Percentiles rank a stretch among this genome's conserved stretches.
Evolutionary conservation across 2,888 invertebrate species (phyloP).

Genomic region (Hemaris fuciformis): DNA sequence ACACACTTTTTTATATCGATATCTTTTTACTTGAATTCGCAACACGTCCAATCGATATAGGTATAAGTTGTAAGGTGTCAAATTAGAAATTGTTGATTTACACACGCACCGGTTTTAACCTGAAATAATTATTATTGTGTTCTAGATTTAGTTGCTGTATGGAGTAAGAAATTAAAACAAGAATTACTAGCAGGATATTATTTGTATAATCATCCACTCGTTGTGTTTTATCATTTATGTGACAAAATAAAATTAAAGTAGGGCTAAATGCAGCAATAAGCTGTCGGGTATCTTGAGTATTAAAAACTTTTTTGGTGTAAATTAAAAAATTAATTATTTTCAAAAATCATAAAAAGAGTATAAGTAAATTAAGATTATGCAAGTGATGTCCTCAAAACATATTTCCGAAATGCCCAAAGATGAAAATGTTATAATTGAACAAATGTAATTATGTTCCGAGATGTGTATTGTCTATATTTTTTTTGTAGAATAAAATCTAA

Average conservation of each 20-base stretch:
- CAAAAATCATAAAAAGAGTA: too few species aligned
- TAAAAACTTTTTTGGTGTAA: too few species aligned
- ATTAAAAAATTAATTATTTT: too few species aligned
- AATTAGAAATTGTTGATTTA: not conserved
- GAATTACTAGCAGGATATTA: not conserved
- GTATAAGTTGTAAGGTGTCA: not conserved
- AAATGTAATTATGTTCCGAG: conserved; percentile 3
- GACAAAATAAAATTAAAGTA: too few species aligned
- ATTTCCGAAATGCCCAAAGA: conserved; percentile 12
- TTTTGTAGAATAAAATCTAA: conserved; percentile 1
- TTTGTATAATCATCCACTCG: not conserved
- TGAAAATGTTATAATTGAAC: conserved; percentile 5
- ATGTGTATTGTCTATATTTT: conserved; percentile 9
- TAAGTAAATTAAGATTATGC: conserved; percentile 1
- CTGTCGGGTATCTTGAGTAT: too few species aligned
- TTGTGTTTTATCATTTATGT: not conserved
- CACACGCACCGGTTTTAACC: conserved; percentile 6
- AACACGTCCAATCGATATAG: not conserved
- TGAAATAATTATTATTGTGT: not conserved
- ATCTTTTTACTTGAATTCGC: not conserved
- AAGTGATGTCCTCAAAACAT: conserved; percentile 1
- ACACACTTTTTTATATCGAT: not conserved
- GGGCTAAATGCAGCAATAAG: too few species aligned
- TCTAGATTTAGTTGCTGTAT: conserved; percentile 4
- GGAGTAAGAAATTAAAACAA: not conserved